These are phyloP conservation scores for Stichodactyla mertensii DNA, from an alignment of 64 coral and sea anemone species.

Conservation along the genomic window DNA sequence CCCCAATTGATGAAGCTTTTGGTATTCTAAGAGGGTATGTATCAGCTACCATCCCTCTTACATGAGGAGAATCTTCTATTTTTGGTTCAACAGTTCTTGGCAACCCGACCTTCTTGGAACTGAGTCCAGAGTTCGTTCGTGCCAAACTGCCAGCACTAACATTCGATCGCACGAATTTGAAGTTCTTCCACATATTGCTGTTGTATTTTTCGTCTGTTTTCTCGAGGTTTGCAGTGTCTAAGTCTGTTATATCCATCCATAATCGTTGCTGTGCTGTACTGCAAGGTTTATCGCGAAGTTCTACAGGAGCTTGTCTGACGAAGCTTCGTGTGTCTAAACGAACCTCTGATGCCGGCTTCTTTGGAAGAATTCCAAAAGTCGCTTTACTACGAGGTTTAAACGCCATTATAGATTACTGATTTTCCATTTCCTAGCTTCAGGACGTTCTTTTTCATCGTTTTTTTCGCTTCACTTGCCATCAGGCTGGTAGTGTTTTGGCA, in stretches of 20 bases:
- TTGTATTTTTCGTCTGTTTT: conserved; percentile 69
- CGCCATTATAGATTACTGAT: conserved; percentile 48
- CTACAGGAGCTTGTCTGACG: conserved; percentile 53
- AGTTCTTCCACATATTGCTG: conserved; percentile 94
- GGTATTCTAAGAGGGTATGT: conserved; percentile 64
- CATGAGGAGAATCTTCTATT: neutral
- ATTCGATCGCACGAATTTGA: conserved; percentile 77
- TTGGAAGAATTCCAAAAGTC: conserved; percentile 67
- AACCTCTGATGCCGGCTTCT: conserved; percentile 28
- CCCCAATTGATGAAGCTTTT: conserved; percentile 66
- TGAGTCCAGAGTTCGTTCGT: neutral
- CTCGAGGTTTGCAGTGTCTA: conserved; percentile 50
- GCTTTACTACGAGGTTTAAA: conserved; percentile 63
- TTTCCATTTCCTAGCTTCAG: neutral
- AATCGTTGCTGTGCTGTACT: conserved; percentile 72
- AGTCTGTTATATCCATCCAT: conserved; percentile 67
- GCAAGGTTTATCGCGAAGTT: conserved; percentile 45
- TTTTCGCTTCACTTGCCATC: neutral
- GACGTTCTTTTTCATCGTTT: neutral
- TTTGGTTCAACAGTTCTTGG: neutral
- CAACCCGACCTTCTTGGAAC: neutral
- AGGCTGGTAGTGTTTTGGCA: neutral
- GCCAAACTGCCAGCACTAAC: conserved; percentile 20
- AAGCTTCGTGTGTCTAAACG: conserved; percentile 64
- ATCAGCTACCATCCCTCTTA: conserved; percentile 40